Base-by-base conservation (phyloP, 2,888 invertebrate genomes). In the Diplazon laetatorius region DNA sequence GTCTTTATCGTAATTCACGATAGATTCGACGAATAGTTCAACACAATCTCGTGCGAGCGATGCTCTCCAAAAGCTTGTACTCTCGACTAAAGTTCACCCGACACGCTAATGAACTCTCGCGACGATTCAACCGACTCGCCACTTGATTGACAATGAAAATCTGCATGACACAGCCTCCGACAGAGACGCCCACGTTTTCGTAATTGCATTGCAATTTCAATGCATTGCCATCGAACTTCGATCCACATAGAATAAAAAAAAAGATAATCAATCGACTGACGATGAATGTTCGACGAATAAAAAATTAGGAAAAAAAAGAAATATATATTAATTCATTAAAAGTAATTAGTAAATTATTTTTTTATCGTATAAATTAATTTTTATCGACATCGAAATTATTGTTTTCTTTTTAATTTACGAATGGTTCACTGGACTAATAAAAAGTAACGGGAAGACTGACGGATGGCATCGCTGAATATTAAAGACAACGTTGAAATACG, bases 41-140 rank as follows among this genome's bases (percentile, higher is more conserved):
- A 37, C 9, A 8, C 12, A 14, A 30, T 25, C 25, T 14, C 12
- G 20, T 46, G 10, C 8, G 14, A 12, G 14, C 18, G n/a, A n/a
- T 35, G 16, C 12, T 22, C 16, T 18, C 12, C 18, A 18, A 48
- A 46, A 63, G 30, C 30, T 10, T n/a, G n/a, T n/a, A n/a, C 48
- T 63, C 18, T n/a, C 20, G 35, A 1, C 37, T 6, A n/a, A 48
- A 37, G 65, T 18, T 65, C 65, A 50, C 50, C 37, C 37, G 22
- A 20, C n/a, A n/a, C 50, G 48, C 65, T 37, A 65, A 65, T 65
- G 50, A 65, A 65, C 65, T 65, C 39, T 12, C 20, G 50, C 25
- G 35, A 16, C 8, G 22, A 42, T 18, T 20, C n/a, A 16, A n/a
- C 42, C 2, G 35, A n/a, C n/a, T n/a, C 55, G 30, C 9, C n/a